phyloP scores from a whole-genome alignment of 2,888 invertebrate genomes.

The Diaperis boleti region DNA sequence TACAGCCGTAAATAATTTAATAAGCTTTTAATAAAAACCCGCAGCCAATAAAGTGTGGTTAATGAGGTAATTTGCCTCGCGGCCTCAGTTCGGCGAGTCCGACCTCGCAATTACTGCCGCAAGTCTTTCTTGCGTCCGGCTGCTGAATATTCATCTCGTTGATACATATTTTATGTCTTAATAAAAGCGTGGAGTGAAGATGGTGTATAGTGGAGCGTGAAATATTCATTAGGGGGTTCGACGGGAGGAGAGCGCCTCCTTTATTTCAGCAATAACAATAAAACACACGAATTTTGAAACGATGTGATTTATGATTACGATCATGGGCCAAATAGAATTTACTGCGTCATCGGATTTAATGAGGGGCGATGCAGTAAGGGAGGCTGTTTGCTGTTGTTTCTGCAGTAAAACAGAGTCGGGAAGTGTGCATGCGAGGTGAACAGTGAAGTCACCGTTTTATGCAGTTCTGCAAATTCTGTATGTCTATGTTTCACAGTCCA shows the following conservation, averaged over 20 bases:
- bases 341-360: constrained; percentile 7
- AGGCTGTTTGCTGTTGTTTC: no score
- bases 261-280: constrained; percentile 22
- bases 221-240: constrained; percentile 18
- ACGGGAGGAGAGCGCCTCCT: not conserved
- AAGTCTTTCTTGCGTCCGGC: no score
- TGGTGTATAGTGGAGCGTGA: constrained; percentile 14
- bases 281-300: constrained; percentile 20
- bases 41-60: constrained; percentile 38
- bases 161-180: constrained; percentile 33
- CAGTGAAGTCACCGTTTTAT: no score
- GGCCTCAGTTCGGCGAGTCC: constrained; percentile 23
- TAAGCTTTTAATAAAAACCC: constrained; percentile 38
- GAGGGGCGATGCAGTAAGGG: not conserved
- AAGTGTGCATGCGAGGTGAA: no score
- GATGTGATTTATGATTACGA: constrained; percentile 2
- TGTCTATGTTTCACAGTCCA: no score
- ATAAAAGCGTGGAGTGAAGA: constrained; percentile 32
- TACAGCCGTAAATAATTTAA: constrained; percentile 37
- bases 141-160: constrained; percentile 17
- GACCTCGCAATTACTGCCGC: no score
- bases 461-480: no score
- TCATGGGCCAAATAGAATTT: constrained; percentile 9
- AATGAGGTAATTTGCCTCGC: constrained; percentile 41
- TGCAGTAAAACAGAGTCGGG: no score